These are phyloP conservation scores for Melanerpes formicivorus DNA, from an alignment of 2,113 vertebrate genomes.

Conservation along the genomic window DNA sequence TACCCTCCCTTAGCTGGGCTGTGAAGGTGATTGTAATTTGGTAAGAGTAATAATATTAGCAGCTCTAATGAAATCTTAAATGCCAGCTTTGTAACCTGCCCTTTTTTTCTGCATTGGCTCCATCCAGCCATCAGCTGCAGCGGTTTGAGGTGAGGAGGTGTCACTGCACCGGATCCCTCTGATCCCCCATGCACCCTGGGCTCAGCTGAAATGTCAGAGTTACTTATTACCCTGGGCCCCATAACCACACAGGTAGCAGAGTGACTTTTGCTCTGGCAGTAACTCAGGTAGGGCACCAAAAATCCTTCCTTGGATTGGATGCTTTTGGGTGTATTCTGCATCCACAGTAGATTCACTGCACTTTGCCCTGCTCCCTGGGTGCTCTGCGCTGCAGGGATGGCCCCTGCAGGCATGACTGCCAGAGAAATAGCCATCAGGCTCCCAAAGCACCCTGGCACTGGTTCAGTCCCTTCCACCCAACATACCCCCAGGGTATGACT, in stretches of 20 bases:
- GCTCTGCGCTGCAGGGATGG: not conserved
- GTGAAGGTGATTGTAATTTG: not conserved
- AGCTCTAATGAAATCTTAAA: not conserved
- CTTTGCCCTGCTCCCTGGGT: fast-evolving
- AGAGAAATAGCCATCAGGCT: not conserved
- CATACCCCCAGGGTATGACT: not conserved
- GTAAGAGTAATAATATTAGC: not conserved
- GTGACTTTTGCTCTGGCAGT: not conserved
- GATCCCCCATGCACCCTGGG: fast-evolving
- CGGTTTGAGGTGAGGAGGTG: fast-evolving
- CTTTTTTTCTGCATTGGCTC: not conserved
- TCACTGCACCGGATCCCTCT: fast-evolving
- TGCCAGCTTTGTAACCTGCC: not conserved
- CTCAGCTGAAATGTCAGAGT: fast-evolving
- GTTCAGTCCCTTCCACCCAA: not conserved
- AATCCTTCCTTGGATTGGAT: not conserved
- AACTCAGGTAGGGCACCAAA: fast-evolving
- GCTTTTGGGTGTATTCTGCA: not conserved
- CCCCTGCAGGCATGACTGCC: not conserved
- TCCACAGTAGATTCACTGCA: not conserved
- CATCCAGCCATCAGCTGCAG: not conserved
- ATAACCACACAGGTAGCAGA: not conserved
- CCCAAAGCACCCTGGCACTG: fast-evolving
- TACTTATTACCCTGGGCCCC: not conserved
- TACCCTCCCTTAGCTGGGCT: not conserved